A percentile compares a stretch with the other conserved stretches of the same genome.
Evolutionary conservation across 2,888 invertebrate genomes (phyloP).

Genomic region (Ceraclea dissimilis): DNA sequence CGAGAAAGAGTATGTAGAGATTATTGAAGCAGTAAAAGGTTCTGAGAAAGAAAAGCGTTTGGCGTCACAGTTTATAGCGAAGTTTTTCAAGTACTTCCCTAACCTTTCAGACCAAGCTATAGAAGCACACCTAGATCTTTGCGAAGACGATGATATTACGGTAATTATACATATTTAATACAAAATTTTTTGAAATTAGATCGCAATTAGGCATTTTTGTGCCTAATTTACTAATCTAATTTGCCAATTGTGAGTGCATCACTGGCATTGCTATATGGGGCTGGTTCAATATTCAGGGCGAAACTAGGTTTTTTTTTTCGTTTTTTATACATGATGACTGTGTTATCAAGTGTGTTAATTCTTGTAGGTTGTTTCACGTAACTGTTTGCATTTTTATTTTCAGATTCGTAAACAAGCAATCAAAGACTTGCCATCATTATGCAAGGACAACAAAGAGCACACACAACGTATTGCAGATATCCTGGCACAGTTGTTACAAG

Average conservation of each 20-base stretch:
- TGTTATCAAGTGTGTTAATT: too few relatives aligned
- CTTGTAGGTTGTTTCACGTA: too few relatives aligned
- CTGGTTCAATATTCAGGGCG: not conserved
- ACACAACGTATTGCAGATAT: conserved; percentile 86
- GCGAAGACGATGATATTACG: conserved; percentile 89
- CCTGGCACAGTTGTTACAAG: conserved; percentile 80
- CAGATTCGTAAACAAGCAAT: conserved; percentile 93
- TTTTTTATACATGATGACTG: too few relatives aligned
- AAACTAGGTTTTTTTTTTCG: too few relatives aligned
- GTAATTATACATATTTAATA: conserved; percentile 42
- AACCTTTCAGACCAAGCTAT: conserved; percentile 77
- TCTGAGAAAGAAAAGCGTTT: conserved; percentile 84
- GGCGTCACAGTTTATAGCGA: conserved; percentile 90
- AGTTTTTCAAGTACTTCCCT: conserved; percentile 91
- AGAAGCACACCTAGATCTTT: conserved; percentile 87
- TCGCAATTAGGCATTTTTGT: not conserved
- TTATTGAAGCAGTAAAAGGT: conserved; percentile 82
- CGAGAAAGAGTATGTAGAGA: conserved; percentile 79
- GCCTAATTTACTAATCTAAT: not conserved
- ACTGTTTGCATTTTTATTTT: conserved; percentile 24
- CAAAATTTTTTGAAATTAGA: not conserved
- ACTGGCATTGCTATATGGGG: not conserved
- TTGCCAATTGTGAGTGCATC: too few relatives aligned
- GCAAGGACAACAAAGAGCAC: conserved; percentile 77
- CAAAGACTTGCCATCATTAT: conserved; percentile 80